Conservation (phyloP, 1,140 invertebrate genomes). For the Chrysoperla carnea region DNA sequence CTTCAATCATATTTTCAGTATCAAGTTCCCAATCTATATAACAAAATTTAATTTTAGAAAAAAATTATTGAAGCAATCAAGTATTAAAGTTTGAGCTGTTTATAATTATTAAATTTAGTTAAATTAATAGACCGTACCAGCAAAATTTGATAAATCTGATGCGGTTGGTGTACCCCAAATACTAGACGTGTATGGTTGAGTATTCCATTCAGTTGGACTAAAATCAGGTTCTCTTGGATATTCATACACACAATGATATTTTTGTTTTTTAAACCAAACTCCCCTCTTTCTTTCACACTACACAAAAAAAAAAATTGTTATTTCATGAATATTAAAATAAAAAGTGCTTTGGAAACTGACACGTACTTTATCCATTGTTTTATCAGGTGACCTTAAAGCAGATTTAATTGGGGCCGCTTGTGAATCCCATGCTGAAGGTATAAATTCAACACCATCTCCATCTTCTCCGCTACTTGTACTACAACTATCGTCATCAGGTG, state of each 20-base stretch:
- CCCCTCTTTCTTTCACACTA: conserved; percentile 28
- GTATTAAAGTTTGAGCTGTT: neutral
- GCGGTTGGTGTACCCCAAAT: conserved; percentile 16
- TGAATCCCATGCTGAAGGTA: conserved; percentile 39
- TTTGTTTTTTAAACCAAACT: conserved; percentile 66
- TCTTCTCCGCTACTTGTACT: conserved; percentile 30
- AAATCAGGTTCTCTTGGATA: conserved; percentile 47
- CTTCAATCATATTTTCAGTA: conserved; percentile 7
- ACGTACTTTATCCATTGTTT: conserved; percentile 13
- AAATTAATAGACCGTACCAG: conserved; percentile 11
- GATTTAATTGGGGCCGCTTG: conserved; percentile 33
- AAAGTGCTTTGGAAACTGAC: neutral
- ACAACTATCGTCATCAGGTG: conserved; percentile 10
- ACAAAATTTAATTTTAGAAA: conserved; percentile 1
- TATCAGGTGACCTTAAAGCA: conserved; percentile 31
- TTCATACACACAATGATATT: conserved; percentile 65
- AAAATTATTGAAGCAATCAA: conserved; percentile 1
- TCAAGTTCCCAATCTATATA: conserved; percentile 23
- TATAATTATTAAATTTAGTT: too few species aligned
- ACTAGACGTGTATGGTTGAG: conserved; percentile 6
- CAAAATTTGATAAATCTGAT: conserved; percentile 16
- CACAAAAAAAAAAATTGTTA: conserved; percentile 1
- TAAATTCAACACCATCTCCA: conserved; percentile 35
- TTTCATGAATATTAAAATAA: neutral
- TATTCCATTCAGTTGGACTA: conserved; percentile 15